These are phyloP conservation scores for Dryobotodes eremita DNA, from an alignment of 2,888 invertebrate genomes.

Conservation along the genomic window DNA sequence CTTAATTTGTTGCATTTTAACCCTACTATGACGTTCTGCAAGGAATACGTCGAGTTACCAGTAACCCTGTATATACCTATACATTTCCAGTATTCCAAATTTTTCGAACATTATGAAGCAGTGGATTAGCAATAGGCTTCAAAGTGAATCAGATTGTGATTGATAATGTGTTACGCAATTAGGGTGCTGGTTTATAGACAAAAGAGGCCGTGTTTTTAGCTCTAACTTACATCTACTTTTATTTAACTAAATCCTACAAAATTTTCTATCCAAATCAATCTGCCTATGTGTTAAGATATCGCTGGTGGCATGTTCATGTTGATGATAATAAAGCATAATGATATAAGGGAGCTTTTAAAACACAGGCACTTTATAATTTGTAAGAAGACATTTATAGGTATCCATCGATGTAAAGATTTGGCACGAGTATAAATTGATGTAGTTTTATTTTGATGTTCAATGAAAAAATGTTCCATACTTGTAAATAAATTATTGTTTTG, in stretches of 20 bases:
- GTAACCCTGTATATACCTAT: too few relatives aligned
- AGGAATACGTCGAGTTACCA: too few relatives aligned
- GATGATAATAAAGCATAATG: not conserved
- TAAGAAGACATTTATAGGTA: not conserved
- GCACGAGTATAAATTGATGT: not conserved
- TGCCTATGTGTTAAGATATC: not conserved
- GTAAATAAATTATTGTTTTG: constrained; percentile 40
- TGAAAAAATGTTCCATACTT: constrained; percentile 10
- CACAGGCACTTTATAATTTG: not conserved
- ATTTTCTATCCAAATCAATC: not conserved
- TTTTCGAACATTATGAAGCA: too few relatives aligned
- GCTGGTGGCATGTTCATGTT: not conserved
- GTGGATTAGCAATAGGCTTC: too few relatives aligned
- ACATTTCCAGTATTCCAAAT: too few relatives aligned
- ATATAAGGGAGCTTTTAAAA: not conserved
- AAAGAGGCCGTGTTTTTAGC: not conserved
- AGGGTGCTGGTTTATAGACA: not conserved
- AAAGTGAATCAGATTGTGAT: too few relatives aligned
- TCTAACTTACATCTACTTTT: not conserved
- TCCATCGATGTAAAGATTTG: constrained; percentile 5
- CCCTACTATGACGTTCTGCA: too few relatives aligned
- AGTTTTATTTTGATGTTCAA: constrained; percentile 17
- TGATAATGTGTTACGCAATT: too few relatives aligned
- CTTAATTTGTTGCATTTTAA: too few relatives aligned
- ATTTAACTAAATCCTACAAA: not conserved